These are phyloP conservation scores for Neotoma lepida DNA, from an alignment of 2,113 vertebrate genomes.

Conservation along the genomic window DNA sequence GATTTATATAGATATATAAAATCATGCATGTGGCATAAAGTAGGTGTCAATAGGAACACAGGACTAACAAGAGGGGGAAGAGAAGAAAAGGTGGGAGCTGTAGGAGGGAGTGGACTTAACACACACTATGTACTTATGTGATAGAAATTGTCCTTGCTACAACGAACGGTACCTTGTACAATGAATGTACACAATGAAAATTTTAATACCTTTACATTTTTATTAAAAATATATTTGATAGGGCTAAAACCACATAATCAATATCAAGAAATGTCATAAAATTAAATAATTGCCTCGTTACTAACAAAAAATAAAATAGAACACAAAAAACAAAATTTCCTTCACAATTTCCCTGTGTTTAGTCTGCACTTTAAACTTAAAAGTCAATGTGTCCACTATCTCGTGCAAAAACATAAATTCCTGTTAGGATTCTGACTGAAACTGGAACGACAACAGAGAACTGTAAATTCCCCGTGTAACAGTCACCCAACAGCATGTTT, in stretches of 20 bases:
- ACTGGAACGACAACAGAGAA: background rate
- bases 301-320: background rate
- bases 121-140: too few relatives aligned
- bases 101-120: background rate
- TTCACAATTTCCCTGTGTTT: slow-evolving; percentile 7
- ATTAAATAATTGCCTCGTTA: background rate
- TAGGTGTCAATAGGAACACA: background rate
- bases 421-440: background rate
- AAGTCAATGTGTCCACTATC: background rate
- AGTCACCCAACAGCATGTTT: background rate
- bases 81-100: background rate
- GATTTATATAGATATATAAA: background rate
- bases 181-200: background rate
- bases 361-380: slow-evolving; percentile 16
- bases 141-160: too few relatives aligned
- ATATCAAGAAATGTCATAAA: background rate
- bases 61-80: background rate
- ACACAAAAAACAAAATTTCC: background rate
- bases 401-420: background rate
- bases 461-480: background rate
- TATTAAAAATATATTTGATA: background rate
- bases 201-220: too few relatives aligned
- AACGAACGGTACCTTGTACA: too few relatives aligned
- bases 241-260: background rate
- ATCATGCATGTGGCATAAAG: background rate